These are phyloP conservation scores for Poeciliopsis infans DNA, from an alignment of 2,797 vertebrate species.

Conservation along the genomic window DNA sequence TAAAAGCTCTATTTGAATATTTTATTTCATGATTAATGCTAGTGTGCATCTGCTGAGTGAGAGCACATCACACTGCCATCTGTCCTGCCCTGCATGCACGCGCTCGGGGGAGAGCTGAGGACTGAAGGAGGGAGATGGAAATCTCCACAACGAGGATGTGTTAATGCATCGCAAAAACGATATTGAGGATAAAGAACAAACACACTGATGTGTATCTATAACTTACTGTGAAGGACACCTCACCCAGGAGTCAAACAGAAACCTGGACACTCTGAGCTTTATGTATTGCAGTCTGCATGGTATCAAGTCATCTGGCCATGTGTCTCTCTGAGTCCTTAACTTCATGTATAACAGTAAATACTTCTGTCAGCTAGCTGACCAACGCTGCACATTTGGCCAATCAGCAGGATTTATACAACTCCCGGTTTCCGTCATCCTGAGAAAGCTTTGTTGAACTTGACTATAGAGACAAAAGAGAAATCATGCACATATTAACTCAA, in stretches of 20 bases:
- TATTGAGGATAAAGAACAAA: neutral
- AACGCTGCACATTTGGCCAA: neutral
- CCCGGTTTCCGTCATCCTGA: neutral
- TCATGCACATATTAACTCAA: neutral
- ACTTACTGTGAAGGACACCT: neutral
- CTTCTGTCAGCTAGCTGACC: neutral
- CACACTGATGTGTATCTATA: neutral
- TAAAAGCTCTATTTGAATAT: constrained; percentile 68
- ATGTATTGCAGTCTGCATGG: neutral
- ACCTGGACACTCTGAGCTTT: neutral
- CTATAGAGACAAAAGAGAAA: neutral
- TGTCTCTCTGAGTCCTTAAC: neutral
- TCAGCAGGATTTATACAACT: neutral
- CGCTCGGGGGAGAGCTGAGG: constrained; percentile 14
- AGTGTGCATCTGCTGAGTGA: constrained; percentile 76
- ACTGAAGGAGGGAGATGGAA: constrained; percentile 2
- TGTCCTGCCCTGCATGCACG: constrained; percentile 49
- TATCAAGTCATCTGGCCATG: neutral
- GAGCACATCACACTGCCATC: constrained; percentile 70
- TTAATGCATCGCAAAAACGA: constrained; percentile 8
- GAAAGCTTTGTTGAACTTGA: neutral
- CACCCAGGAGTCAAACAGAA: neutral
- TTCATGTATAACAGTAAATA: neutral
- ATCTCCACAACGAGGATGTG: constrained; percentile 12
- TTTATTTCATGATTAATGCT: constrained; percentile 76